Conservation (phyloP, 2,888 invertebrate genomes). For the Pediacus dermestoides region DNA sequence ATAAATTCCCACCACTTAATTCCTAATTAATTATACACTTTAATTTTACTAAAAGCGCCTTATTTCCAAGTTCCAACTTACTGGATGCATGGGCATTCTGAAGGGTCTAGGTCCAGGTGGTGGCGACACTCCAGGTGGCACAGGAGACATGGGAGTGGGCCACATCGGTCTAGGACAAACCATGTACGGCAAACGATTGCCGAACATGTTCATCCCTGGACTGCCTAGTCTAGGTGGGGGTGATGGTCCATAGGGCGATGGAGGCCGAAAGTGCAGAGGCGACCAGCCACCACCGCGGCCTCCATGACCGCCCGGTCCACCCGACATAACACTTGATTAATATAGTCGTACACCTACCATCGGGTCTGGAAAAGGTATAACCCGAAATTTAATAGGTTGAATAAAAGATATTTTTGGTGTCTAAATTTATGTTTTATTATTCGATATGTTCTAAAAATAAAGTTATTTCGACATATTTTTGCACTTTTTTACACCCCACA, state of each 20-base stretch:
- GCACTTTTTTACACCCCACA: too few relatives aligned
- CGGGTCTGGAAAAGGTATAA: slow-evolving; percentile 33
- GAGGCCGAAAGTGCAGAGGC: slow-evolving; percentile 65
- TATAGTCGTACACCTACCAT: slow-evolving; percentile 26
- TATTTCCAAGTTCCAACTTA: slow-evolving; percentile 34
- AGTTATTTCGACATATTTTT: too few relatives aligned
- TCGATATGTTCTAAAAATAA: too few relatives aligned
- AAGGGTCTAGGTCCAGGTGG: slow-evolving; percentile 50
- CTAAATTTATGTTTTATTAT: too few relatives aligned
- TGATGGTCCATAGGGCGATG: slow-evolving; percentile 73
- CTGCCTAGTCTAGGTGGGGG: slow-evolving; percentile 63
- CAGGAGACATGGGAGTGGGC: slow-evolving; percentile 56
- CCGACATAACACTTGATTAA: slow-evolving; percentile 41
- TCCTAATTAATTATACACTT: too few relatives aligned
- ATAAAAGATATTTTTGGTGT: too few relatives aligned
- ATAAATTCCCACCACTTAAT: too few relatives aligned
- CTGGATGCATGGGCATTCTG: slow-evolving; percentile 48
- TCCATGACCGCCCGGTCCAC: slow-evolving; percentile 35
- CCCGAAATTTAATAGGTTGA: slow-evolving; percentile 7
- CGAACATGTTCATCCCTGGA: slow-evolving; percentile 49
- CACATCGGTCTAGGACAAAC: slow-evolving; percentile 66
- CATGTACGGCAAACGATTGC: slow-evolving; percentile 52
- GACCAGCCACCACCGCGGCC: slow-evolving; percentile 54
- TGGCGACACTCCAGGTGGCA: slow-evolving; percentile 42
- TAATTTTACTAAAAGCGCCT: too few relatives aligned